Conservation (phyloP, 1,140 invertebrate genomes). For the Orussus abietinus region DNA sequence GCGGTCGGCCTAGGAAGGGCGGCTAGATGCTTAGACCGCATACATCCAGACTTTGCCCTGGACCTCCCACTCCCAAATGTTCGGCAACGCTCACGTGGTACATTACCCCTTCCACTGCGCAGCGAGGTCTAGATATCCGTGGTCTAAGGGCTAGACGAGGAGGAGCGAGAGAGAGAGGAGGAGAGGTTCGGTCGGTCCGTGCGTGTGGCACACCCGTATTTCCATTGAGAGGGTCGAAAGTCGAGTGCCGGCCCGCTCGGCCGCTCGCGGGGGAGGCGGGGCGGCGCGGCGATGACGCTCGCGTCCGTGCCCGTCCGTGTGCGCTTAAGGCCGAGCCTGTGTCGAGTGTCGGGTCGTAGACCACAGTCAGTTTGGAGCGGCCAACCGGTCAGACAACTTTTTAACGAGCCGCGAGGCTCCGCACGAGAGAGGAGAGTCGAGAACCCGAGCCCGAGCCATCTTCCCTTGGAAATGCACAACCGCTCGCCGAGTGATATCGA, state of each 20-base stretch:
- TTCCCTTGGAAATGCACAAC: constrained; percentile 32
- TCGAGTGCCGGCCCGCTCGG: constrained; percentile 21
- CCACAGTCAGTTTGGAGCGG: constrained; percentile 45
- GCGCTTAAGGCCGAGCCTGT: constrained; percentile 28
- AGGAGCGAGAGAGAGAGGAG: constrained; percentile 4
- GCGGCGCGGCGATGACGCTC: too few relatives aligned
- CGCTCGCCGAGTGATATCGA: constrained; percentile 36
- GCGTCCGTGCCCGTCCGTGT: constrained; percentile 27
- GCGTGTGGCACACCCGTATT: constrained; percentile 39
- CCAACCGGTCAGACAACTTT: constrained; percentile 54
- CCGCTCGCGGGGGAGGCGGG: constrained; percentile 11
- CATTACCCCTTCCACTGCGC: too few relatives aligned
- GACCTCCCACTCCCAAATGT: too few relatives aligned
- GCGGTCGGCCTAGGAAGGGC: too few relatives aligned
- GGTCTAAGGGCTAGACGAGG: too few relatives aligned
- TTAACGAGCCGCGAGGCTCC: constrained; percentile 52
- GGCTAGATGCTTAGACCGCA: too few relatives aligned
- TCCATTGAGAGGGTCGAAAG: constrained; percentile 39
- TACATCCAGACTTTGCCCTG: too few relatives aligned
- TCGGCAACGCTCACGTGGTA: too few relatives aligned
- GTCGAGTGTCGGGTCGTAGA: constrained; percentile 52
- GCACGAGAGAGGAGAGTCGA: constrained; percentile 33
- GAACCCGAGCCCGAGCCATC: constrained; percentile 38
- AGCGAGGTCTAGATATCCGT: too few relatives aligned
- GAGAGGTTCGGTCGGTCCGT: constrained; percentile 14